Percentiles rank a stretch among this genome's conserved stretches.
Conservation (phyloP, 2,888 invertebrate genomes). For the Lasioglossum lativentre region DNA sequence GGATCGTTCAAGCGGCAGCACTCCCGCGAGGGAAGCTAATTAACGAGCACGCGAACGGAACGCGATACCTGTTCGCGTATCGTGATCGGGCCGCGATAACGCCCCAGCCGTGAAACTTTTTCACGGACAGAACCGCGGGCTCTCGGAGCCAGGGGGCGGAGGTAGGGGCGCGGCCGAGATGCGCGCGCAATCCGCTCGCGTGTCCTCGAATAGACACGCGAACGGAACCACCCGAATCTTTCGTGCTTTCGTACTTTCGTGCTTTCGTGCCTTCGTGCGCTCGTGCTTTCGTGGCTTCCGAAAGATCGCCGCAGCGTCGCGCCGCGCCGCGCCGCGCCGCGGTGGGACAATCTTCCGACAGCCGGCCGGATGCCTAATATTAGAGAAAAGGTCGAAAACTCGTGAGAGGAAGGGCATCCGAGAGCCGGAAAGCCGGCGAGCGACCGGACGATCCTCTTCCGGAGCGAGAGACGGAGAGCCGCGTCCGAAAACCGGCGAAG, state of each 20-base stretch:
- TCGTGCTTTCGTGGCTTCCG: background rate
- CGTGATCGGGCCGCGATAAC: slow-evolving; percentile 25
- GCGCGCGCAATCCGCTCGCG: background rate
- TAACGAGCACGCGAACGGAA: slow-evolving; percentile 58
- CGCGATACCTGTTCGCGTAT: slow-evolving; percentile 27
- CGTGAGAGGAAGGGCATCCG: slow-evolving; percentile 27
- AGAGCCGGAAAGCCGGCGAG: slow-evolving; percentile 17
- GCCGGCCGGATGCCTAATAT: slow-evolving; percentile 25
- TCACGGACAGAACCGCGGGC: background rate
- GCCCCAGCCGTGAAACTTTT: slow-evolving; percentile 9
- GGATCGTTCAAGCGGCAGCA: slow-evolving; percentile 39
- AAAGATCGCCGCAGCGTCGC: background rate
- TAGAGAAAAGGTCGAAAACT: slow-evolving; percentile 49
- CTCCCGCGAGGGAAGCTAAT: slow-evolving; percentile 45
- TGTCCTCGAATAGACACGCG: slow-evolving; percentile 3
- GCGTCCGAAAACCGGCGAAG: too few relatives aligned
- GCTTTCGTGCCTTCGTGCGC: background rate
- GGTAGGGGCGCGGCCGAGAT: background rate
- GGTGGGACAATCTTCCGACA: background rate
- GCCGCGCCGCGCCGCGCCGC: background rate
- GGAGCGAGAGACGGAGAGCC: background rate
- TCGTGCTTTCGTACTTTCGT: background rate
- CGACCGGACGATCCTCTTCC: background rate
- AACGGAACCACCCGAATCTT: background rate
- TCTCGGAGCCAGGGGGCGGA: background rate